These are phyloP conservation scores for Caenorhabditis parvicauda DNA, from an alignment of 2,888 invertebrate genomes.

Conservation along the genomic window DNA sequence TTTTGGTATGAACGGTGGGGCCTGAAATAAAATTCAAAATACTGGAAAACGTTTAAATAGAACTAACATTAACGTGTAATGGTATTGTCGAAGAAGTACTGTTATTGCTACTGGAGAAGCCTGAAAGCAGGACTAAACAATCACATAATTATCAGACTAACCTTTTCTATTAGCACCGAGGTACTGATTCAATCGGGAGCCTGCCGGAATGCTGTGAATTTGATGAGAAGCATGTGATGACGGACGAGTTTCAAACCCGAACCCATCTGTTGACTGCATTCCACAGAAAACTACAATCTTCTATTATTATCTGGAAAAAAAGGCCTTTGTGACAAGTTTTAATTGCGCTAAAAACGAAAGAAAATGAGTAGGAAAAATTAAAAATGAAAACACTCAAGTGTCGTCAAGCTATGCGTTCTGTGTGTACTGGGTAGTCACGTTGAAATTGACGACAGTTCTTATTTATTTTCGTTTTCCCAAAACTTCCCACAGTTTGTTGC, in stretches of 20 bases:
- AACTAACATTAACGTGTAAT: conserved; percentile 16
- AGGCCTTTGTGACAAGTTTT: too few relatives aligned
- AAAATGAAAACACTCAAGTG: too few relatives aligned
- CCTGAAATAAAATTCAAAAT: conserved; percentile 6
- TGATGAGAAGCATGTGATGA: neutral
- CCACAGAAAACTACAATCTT: too few relatives aligned
- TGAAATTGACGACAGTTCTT: too few relatives aligned
- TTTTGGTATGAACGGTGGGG: conserved; percentile 23
- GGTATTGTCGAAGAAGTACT: neutral
- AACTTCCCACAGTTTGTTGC: too few relatives aligned
- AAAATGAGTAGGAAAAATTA: too few relatives aligned
- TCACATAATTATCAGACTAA: neutral
- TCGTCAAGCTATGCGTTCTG: too few relatives aligned
- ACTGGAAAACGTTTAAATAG: neutral
- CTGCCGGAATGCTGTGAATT: too few relatives aligned
- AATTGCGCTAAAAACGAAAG: too few relatives aligned
- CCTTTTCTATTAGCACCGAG: conserved; percentile 15
- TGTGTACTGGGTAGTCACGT: too few relatives aligned
- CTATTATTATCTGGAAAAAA: too few relatives aligned
- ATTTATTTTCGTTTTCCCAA: too few relatives aligned
- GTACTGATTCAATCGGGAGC: conserved; percentile 23
- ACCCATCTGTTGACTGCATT: conserved; percentile 30
- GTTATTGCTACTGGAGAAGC: neutral
- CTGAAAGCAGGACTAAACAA: neutral
- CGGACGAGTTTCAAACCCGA: conserved; percentile 28